Conservation (phyloP, 2,888 invertebrate genomes). For the Caprella mutica region DNA sequence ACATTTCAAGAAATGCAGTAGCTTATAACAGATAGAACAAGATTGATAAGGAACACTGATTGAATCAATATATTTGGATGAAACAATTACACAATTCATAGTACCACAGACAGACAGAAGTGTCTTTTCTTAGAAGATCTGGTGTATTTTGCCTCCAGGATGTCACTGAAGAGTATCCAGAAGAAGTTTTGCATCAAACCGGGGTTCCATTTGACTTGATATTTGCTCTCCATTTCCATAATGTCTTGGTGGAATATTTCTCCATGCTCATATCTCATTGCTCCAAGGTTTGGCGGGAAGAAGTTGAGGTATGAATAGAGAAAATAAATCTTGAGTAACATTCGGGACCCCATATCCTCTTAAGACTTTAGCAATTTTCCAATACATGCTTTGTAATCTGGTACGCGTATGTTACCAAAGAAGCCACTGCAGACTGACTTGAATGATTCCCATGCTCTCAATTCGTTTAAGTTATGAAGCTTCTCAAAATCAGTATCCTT, state of each 20-base stretch:
- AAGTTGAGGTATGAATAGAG: neutral
- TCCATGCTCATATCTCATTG: neutral
- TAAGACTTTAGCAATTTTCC: conserved; percentile 12
- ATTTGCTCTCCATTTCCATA: neutral
- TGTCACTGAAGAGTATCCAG: neutral
- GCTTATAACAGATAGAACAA: neutral
- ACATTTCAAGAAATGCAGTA: neutral
- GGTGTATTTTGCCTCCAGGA: neutral
- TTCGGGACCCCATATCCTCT: conserved; percentile 3
- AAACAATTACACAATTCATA: conserved; percentile 2
- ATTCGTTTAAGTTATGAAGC: neutral
- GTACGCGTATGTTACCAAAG: neutral
- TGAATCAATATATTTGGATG: conserved; percentile 1
- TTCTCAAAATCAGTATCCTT: neutral
- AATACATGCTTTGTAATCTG: neutral
- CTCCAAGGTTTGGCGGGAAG: neutral
- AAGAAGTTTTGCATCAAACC: neutral
- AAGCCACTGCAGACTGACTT: neutral
- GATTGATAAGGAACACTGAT: neutral
- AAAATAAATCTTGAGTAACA: neutral
- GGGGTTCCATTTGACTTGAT: neutral
- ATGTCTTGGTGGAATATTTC: neutral
- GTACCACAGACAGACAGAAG: neutral
- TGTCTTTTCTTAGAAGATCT: conserved; percentile 1
- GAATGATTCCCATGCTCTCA: conserved; percentile 6